Evolutionary conservation across 1,140 invertebrate species (phyloP).

Genomic region (Ooceraea biroi): DNA sequence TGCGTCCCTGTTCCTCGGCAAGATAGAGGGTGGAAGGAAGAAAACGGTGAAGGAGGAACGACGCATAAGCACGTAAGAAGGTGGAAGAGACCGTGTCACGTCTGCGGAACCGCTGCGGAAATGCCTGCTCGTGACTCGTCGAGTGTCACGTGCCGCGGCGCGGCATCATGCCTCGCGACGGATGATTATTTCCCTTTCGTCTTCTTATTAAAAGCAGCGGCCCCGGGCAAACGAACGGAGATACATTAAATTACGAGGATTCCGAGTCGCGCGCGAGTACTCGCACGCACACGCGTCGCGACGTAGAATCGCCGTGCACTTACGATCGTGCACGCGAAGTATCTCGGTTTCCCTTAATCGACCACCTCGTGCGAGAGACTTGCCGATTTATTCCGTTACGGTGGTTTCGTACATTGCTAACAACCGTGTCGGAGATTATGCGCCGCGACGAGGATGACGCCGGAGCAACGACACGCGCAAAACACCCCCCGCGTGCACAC

Average conservation of each 20-base stretch:
- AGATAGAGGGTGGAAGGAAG: conserved; percentile 50
- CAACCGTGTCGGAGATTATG: conserved; percentile 26
- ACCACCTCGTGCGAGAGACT: not conserved
- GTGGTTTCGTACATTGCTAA: conserved; percentile 2
- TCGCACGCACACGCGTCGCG: not conserved
- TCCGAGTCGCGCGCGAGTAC: not conserved
- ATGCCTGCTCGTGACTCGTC: conserved; percentile 80
- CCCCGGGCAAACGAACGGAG: not conserved
- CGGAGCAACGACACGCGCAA: conserved; percentile 23
- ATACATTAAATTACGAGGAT: conserved; percentile 17
- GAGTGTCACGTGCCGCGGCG: conserved; percentile 75
- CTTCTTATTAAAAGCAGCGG: conserved; percentile 58
- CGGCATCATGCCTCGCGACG: conserved; percentile 71
- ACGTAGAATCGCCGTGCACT: conserved; percentile 22
- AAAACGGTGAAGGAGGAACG: conserved; percentile 33
- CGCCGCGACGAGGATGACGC: conserved; percentile 38
- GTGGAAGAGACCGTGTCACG: conserved; percentile 78
- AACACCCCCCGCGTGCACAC: conserved; percentile 14
- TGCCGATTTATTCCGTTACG: conserved; percentile 24
- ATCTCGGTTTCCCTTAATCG: conserved; percentile 28
- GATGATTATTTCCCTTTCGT: conserved; percentile 73
- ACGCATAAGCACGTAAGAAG: conserved; percentile 64
- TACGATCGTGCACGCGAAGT: conserved; percentile 19
- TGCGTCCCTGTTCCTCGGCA: conserved; percentile 38
- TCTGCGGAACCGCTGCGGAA: conserved; percentile 82